These are phyloP conservation scores for Parus major DNA, from an alignment of 2,113 vertebrate species.

Conservation along the genomic window DNA sequence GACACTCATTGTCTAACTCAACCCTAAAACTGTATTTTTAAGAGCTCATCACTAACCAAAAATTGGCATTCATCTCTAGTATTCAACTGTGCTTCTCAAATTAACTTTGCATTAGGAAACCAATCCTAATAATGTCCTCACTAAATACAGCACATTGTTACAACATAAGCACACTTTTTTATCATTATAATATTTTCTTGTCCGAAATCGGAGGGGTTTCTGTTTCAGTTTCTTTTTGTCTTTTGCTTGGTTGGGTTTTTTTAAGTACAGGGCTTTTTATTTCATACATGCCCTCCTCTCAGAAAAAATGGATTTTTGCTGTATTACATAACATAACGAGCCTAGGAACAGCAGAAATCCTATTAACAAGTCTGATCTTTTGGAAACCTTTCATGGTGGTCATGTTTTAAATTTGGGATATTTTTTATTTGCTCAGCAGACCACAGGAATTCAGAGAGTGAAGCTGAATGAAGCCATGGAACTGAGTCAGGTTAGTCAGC, in stretches of 20 bases:
- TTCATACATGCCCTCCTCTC: neutral
- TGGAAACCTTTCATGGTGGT: conserved; percentile 38
- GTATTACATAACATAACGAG: conserved; percentile 3
- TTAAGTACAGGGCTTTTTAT: neutral
- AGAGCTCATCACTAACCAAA: neutral
- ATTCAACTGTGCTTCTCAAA: neutral
- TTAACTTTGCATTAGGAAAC: neutral
- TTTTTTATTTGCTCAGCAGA: conserved; percentile 49
- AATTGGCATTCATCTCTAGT: neutral
- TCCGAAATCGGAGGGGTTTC: neutral
- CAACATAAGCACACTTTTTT: neutral
- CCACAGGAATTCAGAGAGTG: conserved; percentile 39
- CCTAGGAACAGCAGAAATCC: conserved; percentile 19
- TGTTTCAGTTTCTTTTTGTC: neutral
- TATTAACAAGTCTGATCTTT: conserved; percentile 25
- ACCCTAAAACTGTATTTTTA: neutral
- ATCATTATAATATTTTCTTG: neutral
- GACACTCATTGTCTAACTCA: neutral
- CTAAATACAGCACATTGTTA: neutral
- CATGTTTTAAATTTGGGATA: conserved; percentile 63
- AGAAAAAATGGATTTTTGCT: neutral
- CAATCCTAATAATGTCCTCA: neutral
- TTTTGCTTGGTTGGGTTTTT: neutral
- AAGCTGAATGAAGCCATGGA: conserved; percentile 58
- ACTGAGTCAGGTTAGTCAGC: conserved; percentile 36